Evolutionary conservation across 92 coral and sea anemone genomes (phyloP), one percentile per base, ranked within the genome.

Genomic region (Pocillopora meandrina): DNA sequence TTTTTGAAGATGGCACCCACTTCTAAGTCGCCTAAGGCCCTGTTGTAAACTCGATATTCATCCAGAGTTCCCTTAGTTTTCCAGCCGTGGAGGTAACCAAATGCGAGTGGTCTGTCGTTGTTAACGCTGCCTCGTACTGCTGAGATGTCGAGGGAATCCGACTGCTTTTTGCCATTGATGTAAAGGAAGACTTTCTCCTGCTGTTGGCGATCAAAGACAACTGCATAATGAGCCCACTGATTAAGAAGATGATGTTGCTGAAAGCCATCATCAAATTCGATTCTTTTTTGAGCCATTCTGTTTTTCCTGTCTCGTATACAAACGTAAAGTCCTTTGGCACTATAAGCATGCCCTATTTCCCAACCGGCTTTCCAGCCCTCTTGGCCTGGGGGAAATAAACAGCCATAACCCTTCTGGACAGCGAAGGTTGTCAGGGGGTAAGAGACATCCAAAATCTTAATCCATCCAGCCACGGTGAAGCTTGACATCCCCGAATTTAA

Each of bases 31-130:
- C 65, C 75, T 76, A 93, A 64, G 2, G 92, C 87, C 80, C n/a
- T 81, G 89, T 93, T 88, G 83, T 90, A 90, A 71, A 93, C 55
- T 42, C 94, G 84, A 82, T 93, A 93, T 61, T 93, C 96, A 62
- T 93, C 96, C 69, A 93, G 90, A 23, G 88, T 88, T 17, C 96
- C 96, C 68, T 88, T 81, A 78, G 96, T 90, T 85, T 91, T 82
- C 96, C 96, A 93, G 20, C 96, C 96, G 35, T 93, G 88, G 71
- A 90, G 36, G 9, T 11, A 7, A 19, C 96, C 96, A 63, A 93
- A 90, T 90, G 85, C 89, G 57, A 93, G 89, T 21, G 86, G 74
- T 33, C 65, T 88, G 89, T 59, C 52, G 89, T 93, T 93, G 80
- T 82, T 77, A 33, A 93, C 89, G 65, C 94, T 90, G 7, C 94